phyloP scores from a whole-genome alignment of 2,113 vertebrate genomes.

The Pachycephala philippinensis region DNA sequence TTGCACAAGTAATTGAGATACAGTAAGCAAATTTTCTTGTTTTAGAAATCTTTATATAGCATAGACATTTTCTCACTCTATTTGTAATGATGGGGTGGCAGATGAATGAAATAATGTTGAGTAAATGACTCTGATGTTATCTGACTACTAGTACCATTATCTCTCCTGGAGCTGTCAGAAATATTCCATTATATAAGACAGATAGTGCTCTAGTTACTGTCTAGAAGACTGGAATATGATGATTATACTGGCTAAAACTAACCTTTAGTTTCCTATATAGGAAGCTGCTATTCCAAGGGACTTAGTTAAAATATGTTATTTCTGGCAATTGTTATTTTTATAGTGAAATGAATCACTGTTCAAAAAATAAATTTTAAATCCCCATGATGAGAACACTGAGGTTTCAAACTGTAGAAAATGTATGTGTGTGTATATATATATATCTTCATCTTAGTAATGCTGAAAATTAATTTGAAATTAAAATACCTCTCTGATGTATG shows the following conservation, averaged over 20 bases:
- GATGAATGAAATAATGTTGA: conserved; percentile 71
- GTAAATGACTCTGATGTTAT: conserved; percentile 66
- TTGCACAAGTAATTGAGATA: conserved; percentile 32
- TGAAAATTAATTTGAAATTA: neutral
- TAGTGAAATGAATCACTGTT: neutral
- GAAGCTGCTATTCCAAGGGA: neutral
- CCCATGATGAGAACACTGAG: neutral
- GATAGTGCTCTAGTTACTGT: neutral
- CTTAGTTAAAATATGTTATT: conserved; percentile 21
- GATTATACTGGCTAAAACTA: conserved; percentile 9
- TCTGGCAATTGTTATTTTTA: neutral
- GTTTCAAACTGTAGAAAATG: neutral
- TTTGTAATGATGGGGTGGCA: conserved; percentile 62
- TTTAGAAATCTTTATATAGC: conserved; percentile 62
- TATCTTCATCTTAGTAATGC: neutral
- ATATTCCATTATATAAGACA: conserved; percentile 54
- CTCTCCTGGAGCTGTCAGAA: conserved; percentile 45
- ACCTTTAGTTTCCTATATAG: neutral
- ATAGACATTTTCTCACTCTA: conserved; percentile 62
- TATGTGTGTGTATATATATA: neutral
- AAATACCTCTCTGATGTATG: neutral
- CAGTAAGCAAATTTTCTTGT: conserved; percentile 57
- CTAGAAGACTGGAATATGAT: neutral
- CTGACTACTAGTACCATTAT: conserved; percentile 68
- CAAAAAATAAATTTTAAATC: neutral